These are phyloP conservation scores for Sipha maydis DNA, from an alignment of 2,888 invertebrate genomes.

Conservation along the genomic window DNA sequence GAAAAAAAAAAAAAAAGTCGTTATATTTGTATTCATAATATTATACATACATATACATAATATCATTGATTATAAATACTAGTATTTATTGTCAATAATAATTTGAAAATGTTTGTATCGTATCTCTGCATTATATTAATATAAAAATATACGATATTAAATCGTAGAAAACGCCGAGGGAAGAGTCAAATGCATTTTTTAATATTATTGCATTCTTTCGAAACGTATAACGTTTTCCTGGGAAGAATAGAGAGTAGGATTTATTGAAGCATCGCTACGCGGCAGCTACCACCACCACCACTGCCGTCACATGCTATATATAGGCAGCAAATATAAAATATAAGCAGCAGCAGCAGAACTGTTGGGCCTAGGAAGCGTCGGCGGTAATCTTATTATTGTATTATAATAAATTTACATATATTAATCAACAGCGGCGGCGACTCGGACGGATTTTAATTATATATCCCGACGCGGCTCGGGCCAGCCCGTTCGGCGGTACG, in stretches of 20 bases:
- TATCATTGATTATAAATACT: too few relatives aligned
- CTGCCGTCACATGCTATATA: constrained; percentile 12
- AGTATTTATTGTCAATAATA: too few relatives aligned
- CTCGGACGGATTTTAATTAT: constrained; percentile 61
- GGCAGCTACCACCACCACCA: not conserved
- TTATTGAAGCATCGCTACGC: constrained; percentile 42
- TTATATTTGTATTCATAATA: not conserved
- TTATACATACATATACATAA: too few relatives aligned
- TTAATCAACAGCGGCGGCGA: constrained; percentile 61
- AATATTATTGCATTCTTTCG: constrained; percentile 42
- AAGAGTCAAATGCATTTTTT: constrained; percentile 8
- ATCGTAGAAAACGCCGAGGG: not conserved
- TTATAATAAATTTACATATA: constrained; percentile 61
- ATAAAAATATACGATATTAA: not conserved
- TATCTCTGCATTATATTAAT: not conserved
- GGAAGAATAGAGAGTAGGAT: constrained; percentile 38
- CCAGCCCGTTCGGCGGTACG: constrained; percentile 39
- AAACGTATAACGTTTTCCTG: constrained; percentile 27
- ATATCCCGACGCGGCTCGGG: constrained; percentile 54
- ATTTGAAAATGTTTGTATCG: not conserved
- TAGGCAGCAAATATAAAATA: constrained; percentile 51
- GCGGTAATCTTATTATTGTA: constrained; percentile 59
- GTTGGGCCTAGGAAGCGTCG: constrained; percentile 53
- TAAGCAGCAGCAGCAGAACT: constrained; percentile 39
- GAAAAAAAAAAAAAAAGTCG: not conserved